Evolutionary conservation across 2,888 invertebrate species (phyloP).

Genomic region (Spilarctia lutea): DNA sequence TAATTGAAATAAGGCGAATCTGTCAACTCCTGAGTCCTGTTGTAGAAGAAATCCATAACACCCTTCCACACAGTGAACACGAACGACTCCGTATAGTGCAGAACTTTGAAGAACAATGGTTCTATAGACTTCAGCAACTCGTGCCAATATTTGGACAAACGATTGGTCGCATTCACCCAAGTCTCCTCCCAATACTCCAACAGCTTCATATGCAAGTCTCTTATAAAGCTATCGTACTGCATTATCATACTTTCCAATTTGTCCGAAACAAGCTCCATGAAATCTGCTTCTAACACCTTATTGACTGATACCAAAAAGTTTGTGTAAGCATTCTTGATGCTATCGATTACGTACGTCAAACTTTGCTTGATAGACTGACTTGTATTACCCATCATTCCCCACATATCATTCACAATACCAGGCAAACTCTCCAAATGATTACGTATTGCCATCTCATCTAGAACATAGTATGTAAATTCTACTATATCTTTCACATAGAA

Average conservation of each 20-base stretch:
- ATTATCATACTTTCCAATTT: conserved; percentile 90
- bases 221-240: conserved; percentile 92
- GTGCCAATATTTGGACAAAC: conserved; percentile 90
- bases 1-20: conserved; percentile 93
- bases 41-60: conserved; percentile 92
- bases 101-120: conserved; percentile 91
- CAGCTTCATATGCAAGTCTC: conserved; percentile 90
- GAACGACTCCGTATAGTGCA: conserved; percentile 92
- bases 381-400: conserved; percentile 95
- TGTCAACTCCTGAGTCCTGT: conserved; percentile 92
- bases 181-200: conserved; percentile 90
- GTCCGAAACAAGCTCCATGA: conserved; percentile 90
- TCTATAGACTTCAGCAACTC: conserved; percentile 91
- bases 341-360: conserved; percentile 90
- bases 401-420: conserved; percentile 92
- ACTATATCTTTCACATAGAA: conserved; percentile 94
- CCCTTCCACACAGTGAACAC: conserved; percentile 91
- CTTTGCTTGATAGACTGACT: conserved; percentile 92
- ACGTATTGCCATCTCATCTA: conserved; percentile 92
- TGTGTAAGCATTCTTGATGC: conserved; percentile 90
- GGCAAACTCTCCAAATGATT: conserved; percentile 93
- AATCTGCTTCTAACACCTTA: conserved; percentile 91
- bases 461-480: conserved; percentile 88
- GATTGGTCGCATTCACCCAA: conserved; percentile 89
- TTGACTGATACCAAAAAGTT: conserved; percentile 90